Evolutionary conservation across 53 echinoderm and acorn worm species (phyloP).

Genomic region (Echinometra lucunter): DNA sequence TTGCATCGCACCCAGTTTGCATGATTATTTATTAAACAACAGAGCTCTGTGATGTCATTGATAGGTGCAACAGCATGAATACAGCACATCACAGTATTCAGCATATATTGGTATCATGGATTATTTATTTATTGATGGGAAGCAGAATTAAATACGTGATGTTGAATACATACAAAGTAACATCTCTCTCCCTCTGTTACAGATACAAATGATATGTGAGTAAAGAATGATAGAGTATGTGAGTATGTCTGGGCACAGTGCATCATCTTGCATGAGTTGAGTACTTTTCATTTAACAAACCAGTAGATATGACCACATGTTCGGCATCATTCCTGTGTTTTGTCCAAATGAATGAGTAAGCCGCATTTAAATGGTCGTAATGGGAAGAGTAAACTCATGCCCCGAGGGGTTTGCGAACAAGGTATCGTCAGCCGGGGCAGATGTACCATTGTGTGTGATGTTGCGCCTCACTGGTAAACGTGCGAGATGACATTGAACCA

Average conservation of each 20-base stretch:
- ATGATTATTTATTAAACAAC: conserved; percentile 12
- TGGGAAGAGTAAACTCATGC: conserved; percentile 54
- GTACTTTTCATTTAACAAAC: conserved; percentile 31
- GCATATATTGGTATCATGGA: background rate
- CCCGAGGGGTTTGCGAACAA: conserved; percentile 18
- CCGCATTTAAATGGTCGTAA: conserved; percentile 59
- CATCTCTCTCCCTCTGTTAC: background rate
- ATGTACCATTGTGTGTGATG: conserved; percentile 64
- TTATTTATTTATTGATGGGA: background rate
- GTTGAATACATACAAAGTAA: background rate
- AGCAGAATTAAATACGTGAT: background rate
- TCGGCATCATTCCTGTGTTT: conserved; percentile 24
- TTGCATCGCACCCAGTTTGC: background rate
- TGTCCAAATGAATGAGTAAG: conserved; percentile 62
- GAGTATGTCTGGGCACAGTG: background rate
- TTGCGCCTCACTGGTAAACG: conserved; percentile 46
- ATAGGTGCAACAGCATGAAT: background rate
- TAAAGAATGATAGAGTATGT: conserved; percentile 3
- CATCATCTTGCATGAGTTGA: background rate
- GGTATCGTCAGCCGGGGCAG: conserved; percentile 33
- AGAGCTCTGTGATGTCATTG: background rate
- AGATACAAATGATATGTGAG: background rate
- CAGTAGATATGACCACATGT: conserved; percentile 19
- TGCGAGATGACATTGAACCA: conserved; percentile 56
- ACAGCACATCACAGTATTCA: background rate